Evolutionary conservation across 2,888 invertebrate species (phyloP).

Genomic region (Scaptomyza flava): DNA sequence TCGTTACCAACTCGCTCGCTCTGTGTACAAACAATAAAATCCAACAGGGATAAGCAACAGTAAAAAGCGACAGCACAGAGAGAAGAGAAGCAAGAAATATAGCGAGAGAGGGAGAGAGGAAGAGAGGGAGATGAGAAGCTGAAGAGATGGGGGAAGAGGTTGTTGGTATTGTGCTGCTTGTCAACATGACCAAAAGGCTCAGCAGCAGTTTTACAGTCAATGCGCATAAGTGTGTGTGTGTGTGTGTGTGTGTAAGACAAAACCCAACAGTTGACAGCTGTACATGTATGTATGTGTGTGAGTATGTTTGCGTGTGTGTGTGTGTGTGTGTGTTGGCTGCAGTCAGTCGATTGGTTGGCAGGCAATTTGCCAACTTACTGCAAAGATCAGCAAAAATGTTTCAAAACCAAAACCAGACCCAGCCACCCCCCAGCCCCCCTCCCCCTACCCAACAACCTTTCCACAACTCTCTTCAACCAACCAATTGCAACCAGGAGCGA

Average conservation of each 20-base stretch:
- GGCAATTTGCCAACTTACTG: constrained; percentile 79
- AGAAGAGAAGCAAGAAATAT: neutral
- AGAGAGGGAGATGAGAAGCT: neutral
- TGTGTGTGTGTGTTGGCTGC: constrained; percentile 32
- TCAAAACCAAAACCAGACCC: constrained; percentile 10
- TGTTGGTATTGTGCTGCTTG: constrained; percentile 43
- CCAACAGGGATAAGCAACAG: constrained; percentile 74
- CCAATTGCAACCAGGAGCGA: neutral
- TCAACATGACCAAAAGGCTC: constrained; percentile 72
- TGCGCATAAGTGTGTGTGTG: constrained; percentile 25
- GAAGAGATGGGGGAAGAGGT: constrained; percentile 1
- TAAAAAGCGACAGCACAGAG: constrained; percentile 39
- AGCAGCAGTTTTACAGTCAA: constrained; percentile 35
- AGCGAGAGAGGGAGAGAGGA: constrained; percentile 6
- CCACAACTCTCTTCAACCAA: neutral
- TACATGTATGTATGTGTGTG: constrained; percentile 3
- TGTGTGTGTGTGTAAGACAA: constrained; percentile 53
- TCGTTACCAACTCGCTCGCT: constrained; percentile 3
- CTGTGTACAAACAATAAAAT: constrained; percentile 68
- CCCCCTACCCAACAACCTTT: neutral
- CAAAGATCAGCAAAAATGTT: constrained; percentile 76
- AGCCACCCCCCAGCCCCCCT: no score
- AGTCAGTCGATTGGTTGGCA: constrained; percentile 64
- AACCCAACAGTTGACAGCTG: constrained; percentile 71
- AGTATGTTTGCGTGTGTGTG: constrained; percentile 1